Evolutionary conservation across 2,113 vertebrate species (phyloP).

Genomic region (Passer montanus): DNA sequence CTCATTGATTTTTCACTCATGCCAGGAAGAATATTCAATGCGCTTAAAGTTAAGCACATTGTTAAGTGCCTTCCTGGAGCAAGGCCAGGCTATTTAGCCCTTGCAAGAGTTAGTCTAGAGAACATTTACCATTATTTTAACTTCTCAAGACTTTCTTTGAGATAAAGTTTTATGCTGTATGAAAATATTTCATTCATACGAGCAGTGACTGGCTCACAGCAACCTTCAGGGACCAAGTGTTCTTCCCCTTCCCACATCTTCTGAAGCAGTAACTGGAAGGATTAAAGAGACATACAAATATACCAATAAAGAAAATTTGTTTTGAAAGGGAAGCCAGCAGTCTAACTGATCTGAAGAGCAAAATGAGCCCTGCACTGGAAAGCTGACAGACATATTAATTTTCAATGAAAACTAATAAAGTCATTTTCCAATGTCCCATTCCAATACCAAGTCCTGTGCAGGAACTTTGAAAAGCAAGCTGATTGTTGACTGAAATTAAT

Average conservation of each 20-base stretch:
- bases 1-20: conserved; percentile 58
- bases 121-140: conserved; percentile 51
- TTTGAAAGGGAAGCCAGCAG: not conserved
- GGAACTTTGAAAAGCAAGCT: not conserved
- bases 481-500: not conserved
- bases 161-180: conserved; percentile 1
- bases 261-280: conserved; percentile 31
- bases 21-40: conserved; percentile 63
- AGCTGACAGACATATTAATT: not conserved
- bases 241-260: conserved; percentile 26
- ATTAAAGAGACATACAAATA: conserved; percentile 9
- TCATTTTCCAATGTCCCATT: not conserved
- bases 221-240: not conserved
- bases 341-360: not conserved
- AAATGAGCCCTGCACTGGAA: not conserved
- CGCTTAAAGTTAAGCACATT: conserved; percentile 67
- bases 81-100: conserved; percentile 48
- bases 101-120: not conserved
- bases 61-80: conserved; percentile 63
- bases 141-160: conserved; percentile 43
- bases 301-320: not conserved
- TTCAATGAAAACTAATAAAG: not conserved
- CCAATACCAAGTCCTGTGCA: not conserved
- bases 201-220: not conserved
- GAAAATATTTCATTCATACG: not conserved